phyloP scores from a whole-genome alignment of 2,113 vertebrate species.

The Toxotes chatareus region DNA sequence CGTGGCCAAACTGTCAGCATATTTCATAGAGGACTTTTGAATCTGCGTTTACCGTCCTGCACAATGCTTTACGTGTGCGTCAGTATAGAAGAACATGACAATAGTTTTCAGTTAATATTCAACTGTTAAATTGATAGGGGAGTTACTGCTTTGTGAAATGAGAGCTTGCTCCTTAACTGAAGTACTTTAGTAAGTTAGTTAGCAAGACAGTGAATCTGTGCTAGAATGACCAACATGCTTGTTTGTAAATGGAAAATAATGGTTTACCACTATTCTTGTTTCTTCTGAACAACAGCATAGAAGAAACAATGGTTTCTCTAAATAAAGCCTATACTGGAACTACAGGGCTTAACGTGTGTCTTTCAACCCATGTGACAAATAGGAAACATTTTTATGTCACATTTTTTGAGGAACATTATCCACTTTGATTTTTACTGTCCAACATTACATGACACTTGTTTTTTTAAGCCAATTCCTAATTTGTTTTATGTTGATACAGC shows the following conservation, averaged over 20 bases:
- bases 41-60: background rate
- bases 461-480: background rate
- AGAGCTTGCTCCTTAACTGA: no score
- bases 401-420: background rate
- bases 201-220: background rate
- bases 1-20: background rate
- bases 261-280: background rate
- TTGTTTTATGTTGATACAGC: background rate
- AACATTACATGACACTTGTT: background rate
- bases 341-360: background rate
- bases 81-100: no score
- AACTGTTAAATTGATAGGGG: no score
- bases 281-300: background rate
- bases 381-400: background rate
- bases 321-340: constrained; percentile 23
- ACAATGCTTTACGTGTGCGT: background rate
- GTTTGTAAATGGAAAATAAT: background rate
- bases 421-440: background rate
- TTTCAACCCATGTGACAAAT: background rate
- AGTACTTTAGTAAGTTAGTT: background rate
- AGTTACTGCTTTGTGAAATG: no score
- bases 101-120: no score
- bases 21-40: no score
- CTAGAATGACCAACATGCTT: background rate
- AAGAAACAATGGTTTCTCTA: background rate